phyloP scores from a whole-genome alignment of 2,113 vertebrate genomes.

The Paralichthys olivaceus region DNA sequence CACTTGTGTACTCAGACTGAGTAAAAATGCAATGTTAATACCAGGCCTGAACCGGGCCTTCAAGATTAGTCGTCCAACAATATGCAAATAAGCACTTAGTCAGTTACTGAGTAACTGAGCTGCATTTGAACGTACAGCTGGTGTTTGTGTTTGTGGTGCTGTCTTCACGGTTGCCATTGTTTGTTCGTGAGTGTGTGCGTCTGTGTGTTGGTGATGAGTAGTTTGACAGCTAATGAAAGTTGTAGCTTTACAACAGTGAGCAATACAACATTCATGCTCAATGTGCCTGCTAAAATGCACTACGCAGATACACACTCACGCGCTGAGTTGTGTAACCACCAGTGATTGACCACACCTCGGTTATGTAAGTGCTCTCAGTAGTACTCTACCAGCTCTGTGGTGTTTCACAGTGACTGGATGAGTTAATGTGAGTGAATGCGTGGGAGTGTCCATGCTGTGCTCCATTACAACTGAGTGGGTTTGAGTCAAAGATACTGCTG shows the following conservation, averaged over 20 bases:
- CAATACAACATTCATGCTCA: neutral
- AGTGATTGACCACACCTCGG: conserved; percentile 53
- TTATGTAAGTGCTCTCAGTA: conserved; percentile 35
- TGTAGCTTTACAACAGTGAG: neutral
- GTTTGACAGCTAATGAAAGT: conserved; percentile 37
- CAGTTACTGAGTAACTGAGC: conserved; percentile 3
- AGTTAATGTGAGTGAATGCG: conserved; percentile 36
- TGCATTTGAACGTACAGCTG: conserved; percentile 36
- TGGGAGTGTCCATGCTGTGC: conserved; percentile 31
- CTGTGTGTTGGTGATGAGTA: neutral
- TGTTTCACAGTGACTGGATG: conserved; percentile 32
- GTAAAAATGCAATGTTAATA: no score
- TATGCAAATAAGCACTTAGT: conserved; percentile 7
- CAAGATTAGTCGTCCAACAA: neutral
- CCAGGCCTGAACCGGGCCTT: no score
- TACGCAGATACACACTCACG: neutral
- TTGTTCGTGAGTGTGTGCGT: neutral
- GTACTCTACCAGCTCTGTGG: conserved; percentile 13
- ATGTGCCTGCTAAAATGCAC: neutral
- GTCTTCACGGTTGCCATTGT: conserved; percentile 20
- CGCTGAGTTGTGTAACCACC: conserved; percentile 24
- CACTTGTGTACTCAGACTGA: no score
- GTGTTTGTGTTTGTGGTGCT: conserved; percentile 25
- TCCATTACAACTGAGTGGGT: conserved; percentile 41
- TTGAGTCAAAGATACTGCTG: conserved; percentile 11